Evolutionary conservation across 2,797 vertebrate species (phyloP).

Genomic region (Onychomys arenicola): DNA sequence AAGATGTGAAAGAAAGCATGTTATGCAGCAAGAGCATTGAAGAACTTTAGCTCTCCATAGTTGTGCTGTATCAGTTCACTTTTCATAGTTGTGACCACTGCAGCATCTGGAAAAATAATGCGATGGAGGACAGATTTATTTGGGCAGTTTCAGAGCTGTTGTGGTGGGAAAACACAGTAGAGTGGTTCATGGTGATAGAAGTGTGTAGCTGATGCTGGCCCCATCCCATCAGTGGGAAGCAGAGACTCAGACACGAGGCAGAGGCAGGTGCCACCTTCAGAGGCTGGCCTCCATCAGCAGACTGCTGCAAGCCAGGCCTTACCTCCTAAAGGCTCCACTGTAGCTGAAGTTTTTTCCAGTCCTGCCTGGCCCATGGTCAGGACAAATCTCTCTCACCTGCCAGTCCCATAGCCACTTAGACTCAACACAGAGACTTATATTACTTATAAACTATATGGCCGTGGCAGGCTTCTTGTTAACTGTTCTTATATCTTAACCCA

Average conservation of each 20-base stretch:
- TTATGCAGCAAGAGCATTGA: not conserved
- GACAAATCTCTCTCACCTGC: too few species aligned
- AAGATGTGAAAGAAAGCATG: conserved; percentile 50
- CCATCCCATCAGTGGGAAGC: not conserved
- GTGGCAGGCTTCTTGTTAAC: too few species aligned
- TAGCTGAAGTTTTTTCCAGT: too few species aligned
- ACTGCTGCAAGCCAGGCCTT: not conserved
- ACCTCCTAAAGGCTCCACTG: not conserved
- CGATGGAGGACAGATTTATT: not conserved
- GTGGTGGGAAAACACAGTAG: too few species aligned
- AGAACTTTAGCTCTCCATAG: not conserved
- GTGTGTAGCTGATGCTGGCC: not conserved
- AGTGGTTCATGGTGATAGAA: not conserved
- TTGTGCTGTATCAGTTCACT: not conserved
- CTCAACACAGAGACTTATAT: too few species aligned
- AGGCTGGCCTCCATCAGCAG: not conserved
- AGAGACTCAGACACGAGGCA: not conserved
- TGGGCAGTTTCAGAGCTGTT: not conserved
- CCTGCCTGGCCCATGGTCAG: too few species aligned
- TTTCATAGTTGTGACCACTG: not conserved
- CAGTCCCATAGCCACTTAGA: too few species aligned
- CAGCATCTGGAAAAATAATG: not conserved
- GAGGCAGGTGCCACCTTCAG: not conserved
- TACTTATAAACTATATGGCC: too few species aligned
- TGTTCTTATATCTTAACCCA: too few species aligned